Percentiles rank a stretch among this genome's conserved stretches.
These are phyloP conservation scores for Ptilonorhynchus violaceus DNA, from an alignment of 2,113 vertebrate genomes.

Conservation along the genomic window DNA sequence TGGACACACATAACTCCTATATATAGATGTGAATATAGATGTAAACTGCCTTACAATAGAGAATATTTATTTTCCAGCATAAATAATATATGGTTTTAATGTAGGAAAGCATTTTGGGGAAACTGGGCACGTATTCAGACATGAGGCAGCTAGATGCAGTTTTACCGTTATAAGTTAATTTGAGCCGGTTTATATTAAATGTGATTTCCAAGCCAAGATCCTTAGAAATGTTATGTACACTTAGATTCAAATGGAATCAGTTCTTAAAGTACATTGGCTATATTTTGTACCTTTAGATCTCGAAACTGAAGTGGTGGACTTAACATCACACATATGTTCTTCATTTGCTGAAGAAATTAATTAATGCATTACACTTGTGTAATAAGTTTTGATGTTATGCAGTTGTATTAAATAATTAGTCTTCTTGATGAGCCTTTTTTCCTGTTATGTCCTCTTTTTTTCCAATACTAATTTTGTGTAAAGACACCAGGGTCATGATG, in stretches of 20 bases:
- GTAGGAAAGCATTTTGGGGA: background rate
- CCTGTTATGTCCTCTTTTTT: background rate
- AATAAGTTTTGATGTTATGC: background rate
- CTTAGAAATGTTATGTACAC: background rate
- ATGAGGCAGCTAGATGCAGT: background rate
- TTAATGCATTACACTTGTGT: background rate
- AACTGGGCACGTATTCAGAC: background rate
- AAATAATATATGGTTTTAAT: background rate
- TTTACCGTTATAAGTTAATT: background rate
- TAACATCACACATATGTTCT: background rate
- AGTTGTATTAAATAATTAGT: constrained; percentile 15
- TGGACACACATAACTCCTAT: background rate
- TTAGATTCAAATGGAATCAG: background rate
- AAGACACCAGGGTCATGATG: background rate
- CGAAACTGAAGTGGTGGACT: background rate
- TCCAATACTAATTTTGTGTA: background rate
- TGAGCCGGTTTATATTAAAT: background rate
- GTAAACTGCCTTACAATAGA: background rate
- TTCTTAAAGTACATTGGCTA: background rate
- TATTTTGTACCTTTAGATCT: background rate
- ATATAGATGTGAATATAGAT: background rate
- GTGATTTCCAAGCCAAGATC: background rate
- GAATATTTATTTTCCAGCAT: background rate
- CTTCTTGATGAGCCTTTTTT: background rate
- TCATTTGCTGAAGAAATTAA: constrained; percentile 2